Evolutionary conservation across 1,140 invertebrate genomes (phyloP).

Genomic region (Rhagoletis pomonella): DNA sequence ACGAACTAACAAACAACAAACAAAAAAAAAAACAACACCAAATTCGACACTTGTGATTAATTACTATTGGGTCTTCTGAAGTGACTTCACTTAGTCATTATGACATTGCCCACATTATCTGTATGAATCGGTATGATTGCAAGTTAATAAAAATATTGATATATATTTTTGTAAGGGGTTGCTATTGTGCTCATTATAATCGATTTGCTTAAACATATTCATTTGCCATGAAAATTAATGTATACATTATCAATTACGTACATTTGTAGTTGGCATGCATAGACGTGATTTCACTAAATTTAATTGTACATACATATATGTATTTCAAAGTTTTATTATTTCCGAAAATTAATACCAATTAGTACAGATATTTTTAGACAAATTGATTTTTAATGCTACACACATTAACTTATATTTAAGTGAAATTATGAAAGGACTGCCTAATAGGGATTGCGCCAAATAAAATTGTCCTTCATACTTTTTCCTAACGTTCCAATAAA

Average conservation of each 20-base stretch:
- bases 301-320: not conserved
- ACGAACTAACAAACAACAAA: not conserved
- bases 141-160: not conserved
- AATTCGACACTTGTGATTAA: slow-evolving; percentile 39
- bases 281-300: not conserved
- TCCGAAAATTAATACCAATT: not conserved
- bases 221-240: not conserved
- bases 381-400: not conserved
- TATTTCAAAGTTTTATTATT: not conserved
- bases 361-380: not conserved
- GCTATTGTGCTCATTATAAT: not conserved
- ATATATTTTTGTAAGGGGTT: not conserved
- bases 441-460: too few species aligned
- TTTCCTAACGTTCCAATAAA: too few species aligned
- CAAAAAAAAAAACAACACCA: not conserved
- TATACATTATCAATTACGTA: not conserved
- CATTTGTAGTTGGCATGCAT: not conserved
- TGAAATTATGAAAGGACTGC: too few species aligned
- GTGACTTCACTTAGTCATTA: slow-evolving; percentile 38
- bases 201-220: not conserved
- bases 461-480: too few species aligned
- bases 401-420: too few species aligned
- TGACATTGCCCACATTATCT: slow-evolving; percentile 37
- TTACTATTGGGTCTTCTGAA: slow-evolving; percentile 22
- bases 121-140: not conserved